phyloP scores from a whole-genome alignment of 2,888 invertebrate genomes.

The Leucoma salicis region DNA sequence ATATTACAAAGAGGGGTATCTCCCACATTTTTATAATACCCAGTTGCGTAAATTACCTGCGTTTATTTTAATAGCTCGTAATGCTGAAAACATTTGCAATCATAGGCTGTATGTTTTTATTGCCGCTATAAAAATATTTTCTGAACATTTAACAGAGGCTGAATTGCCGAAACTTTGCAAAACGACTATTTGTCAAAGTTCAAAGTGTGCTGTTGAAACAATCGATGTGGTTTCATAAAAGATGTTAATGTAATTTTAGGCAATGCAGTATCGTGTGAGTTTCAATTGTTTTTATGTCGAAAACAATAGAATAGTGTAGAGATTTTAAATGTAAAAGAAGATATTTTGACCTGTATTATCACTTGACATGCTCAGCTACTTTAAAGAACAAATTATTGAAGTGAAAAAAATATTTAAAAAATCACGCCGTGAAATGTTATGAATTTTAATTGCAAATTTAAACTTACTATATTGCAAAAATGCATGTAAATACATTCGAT shows the following conservation, averaged over 20 bases:
- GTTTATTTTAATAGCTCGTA: background rate
- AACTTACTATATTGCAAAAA: too few relatives aligned
- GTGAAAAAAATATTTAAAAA: too few relatives aligned
- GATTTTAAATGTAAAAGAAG: too few relatives aligned
- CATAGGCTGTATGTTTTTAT: background rate
- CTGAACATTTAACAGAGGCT: background rate
- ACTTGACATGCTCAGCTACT: too few relatives aligned
- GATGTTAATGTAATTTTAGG: constrained; percentile 1
- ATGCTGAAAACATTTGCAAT: background rate
- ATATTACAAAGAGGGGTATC: too few relatives aligned
- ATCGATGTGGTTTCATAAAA: constrained; percentile 1
- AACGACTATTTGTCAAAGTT: constrained; percentile 1
- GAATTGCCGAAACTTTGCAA: background rate
- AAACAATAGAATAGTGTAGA: background rate
- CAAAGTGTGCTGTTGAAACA: constrained; percentile 2
- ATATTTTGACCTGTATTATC: too few relatives aligned
- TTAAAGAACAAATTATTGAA: too few relatives aligned
- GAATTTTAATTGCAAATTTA: too few relatives aligned
- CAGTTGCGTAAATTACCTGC: background rate
- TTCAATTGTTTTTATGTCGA: background rate
- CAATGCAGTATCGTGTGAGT: background rate
- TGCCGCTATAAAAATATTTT: background rate
- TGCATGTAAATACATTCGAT: too few relatives aligned
- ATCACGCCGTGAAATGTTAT: too few relatives aligned
- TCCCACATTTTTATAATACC: too few relatives aligned